phyloP scores from a whole-genome alignment of 2,113 vertebrate species.

The Rhinoderma darwinii region DNA sequence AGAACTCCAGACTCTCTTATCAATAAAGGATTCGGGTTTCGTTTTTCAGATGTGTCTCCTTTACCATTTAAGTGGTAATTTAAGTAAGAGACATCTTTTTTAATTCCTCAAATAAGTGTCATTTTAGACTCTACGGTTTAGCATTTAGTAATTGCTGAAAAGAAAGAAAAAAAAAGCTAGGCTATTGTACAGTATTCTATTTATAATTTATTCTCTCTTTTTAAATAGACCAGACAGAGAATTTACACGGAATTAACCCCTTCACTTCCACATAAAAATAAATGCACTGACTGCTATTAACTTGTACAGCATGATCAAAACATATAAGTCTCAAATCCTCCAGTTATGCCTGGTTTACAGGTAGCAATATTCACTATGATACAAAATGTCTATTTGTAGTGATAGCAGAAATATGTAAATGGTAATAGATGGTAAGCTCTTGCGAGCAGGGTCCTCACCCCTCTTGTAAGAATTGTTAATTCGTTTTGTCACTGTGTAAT shows the following conservation, averaged over 20 bases:
- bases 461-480: no score
- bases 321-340: neutral
- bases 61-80: constrained; percentile 60
- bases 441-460: no score
- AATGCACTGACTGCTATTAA: neutral
- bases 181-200: constrained; percentile 55
- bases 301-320: neutral
- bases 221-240: constrained; percentile 37
- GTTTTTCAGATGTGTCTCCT: constrained; percentile 60
- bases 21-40: constrained; percentile 61
- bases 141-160: constrained; percentile 57
- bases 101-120: constrained; percentile 61
- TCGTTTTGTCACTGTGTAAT: no score
- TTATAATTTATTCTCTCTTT: constrained; percentile 52
- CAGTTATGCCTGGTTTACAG: neutral
- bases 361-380: neutral
- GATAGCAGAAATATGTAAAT: neutral
- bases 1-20: constrained; percentile 60
- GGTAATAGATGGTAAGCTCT: no score
- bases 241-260: constrained; percentile 11
- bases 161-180: constrained; percentile 49
- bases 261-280: neutral
- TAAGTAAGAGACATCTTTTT: constrained; percentile 60
- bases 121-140: constrained; percentile 58
- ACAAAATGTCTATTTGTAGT: neutral